Evolutionary conservation across 2,888 invertebrate genomes (phyloP).

Genomic region (Cinara cedri): DNA sequence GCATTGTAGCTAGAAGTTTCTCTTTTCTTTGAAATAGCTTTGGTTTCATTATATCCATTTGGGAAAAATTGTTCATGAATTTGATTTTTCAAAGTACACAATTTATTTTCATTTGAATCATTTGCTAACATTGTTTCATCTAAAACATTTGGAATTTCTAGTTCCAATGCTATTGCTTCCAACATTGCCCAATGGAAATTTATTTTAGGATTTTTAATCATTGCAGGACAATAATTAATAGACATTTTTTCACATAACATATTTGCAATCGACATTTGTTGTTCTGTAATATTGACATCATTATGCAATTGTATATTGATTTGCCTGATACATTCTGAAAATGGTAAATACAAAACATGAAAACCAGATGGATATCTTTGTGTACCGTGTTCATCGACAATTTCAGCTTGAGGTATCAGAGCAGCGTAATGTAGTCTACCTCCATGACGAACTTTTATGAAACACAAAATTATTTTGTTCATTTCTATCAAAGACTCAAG

Average conservation of each 20-base stretch:
- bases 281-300: not conserved
- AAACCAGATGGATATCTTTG: constrained; percentile 55
- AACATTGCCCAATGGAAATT: constrained; percentile 58
- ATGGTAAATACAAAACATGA: constrained; percentile 58
- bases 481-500: constrained; percentile 43
- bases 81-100: constrained; percentile 41
- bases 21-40: constrained; percentile 27
- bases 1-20: not conserved
- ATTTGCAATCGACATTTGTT: constrained; percentile 35
- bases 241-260: constrained; percentile 51
- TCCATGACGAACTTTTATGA: constrained; percentile 40
- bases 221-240: constrained; percentile 38
- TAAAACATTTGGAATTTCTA: not conserved
- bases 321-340: constrained; percentile 53
- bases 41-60: not conserved
- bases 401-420: constrained; percentile 55
- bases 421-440: constrained; percentile 47
- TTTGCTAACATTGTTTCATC: constrained; percentile 53
- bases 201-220: constrained; percentile 57
- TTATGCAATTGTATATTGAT: constrained; percentile 8
- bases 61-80: constrained; percentile 25
- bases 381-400: constrained; percentile 2
- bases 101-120: constrained; percentile 34
- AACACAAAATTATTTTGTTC: constrained; percentile 57
- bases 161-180: constrained; percentile 57